These are phyloP conservation scores for Chaetura pelagica DNA, from an alignment of 2,113 vertebrate genomes.

Conservation along the genomic window DNA sequence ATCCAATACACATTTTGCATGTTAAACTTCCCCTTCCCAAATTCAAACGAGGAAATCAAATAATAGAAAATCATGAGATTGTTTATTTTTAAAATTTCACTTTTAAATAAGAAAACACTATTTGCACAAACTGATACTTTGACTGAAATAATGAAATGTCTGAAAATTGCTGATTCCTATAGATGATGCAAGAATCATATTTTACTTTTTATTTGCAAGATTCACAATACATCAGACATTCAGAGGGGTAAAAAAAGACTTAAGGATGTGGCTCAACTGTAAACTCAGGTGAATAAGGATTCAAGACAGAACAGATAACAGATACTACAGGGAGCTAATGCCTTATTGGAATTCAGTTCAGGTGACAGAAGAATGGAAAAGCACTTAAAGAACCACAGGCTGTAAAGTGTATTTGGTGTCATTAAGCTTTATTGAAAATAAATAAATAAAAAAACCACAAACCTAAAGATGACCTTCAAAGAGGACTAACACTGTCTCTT, in stretches of 20 bases:
- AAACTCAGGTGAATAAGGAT: background rate
- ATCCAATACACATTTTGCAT: background rate
- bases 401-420: background rate
- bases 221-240: background rate
- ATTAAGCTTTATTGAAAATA: background rate
- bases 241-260: accelerated
- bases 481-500: background rate
- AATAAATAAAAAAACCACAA: no score
- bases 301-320: background rate
- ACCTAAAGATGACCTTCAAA: background rate
- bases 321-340: background rate
- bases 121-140: background rate
- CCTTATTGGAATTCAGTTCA: background rate
- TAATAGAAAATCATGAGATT: background rate
- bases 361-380: background rate
- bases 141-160: background rate
- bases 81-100: background rate
- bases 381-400: background rate
- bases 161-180: background rate
- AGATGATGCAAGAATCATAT: background rate
- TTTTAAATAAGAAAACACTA: background rate
- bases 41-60: background rate
- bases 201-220: background rate
- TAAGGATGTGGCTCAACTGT: background rate
- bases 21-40: background rate